Base-by-base conservation (phyloP, 2,888 invertebrate species). In the Diadegma fenestrale region DNA sequence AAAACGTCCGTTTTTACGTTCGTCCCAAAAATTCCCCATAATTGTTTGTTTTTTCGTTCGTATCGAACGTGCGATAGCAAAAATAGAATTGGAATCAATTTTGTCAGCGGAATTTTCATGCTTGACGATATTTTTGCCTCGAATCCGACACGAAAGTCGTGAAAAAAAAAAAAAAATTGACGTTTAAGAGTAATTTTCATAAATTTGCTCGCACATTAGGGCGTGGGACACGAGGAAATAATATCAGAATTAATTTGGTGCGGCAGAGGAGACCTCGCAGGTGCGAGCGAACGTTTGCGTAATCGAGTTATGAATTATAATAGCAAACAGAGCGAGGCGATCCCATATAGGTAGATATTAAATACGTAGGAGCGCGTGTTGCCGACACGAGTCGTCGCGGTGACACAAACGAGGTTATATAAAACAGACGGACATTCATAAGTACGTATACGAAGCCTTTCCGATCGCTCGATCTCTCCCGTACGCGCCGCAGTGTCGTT, bases 281-380 rank as follows among this genome's bases (percentile, higher is more conserved):
- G 90, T 91, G 92, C 92, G 86, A 86, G 77, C 88, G 85, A 66
- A 88, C 88, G 89, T 90, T 87, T 90, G 90, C 66, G 48, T 93
- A 93, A 93, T 93, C 92, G 91, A 92, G 91, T 93, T 93, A 93
- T 89, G 86, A 91, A 91, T 92, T 92, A n/a, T n/a, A 91, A 91
- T 92, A 92, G 93, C 91, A 92, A 92, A 93, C 92, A 93, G 86
- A 90, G 89, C 86, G 68, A 66, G 77, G 12, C 87, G 87, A 90
- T 91, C 90, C 88, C 88, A 85, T 88, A 89, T 48, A 72, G 30
- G 66, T 78, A 61, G 64, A 76, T 76, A 37, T 30, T 58, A 14
- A 76, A 51, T 76, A 51, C 61, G 48, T 37, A 22, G 48, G 51
- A 33, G 64, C 33, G 64, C 58, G 63, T 66, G 63, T 66, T 64